Evolutionary conservation across 2,888 invertebrate genomes (phyloP), one percentile per base, ranked within the genome.

Genomic region (Asteroscopus sphinx): DNA sequence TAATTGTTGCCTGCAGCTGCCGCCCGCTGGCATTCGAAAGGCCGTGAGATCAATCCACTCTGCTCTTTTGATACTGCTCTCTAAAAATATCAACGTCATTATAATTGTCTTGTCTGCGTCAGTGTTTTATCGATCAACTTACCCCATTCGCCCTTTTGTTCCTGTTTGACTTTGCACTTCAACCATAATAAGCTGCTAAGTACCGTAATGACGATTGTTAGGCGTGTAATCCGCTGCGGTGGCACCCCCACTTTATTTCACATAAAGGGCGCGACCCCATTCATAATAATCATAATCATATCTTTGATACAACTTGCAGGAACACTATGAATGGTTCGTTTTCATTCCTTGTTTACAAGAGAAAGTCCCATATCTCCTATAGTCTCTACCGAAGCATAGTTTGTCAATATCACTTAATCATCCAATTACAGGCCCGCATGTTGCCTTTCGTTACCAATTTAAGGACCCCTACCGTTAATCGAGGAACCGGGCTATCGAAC

Each of bases 1-100:
- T 91, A 92, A 92, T 92, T 92, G 90, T 90, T 82, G 81, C 89
- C 85, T 82, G 89, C 91, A 90, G 91, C 92, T 91, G 89, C 86
- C 74, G 72, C 76, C 86, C 82, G 79, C 82, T 76, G 83, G 85
- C 83, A 73, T 76, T 81, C 85, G 76, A 87, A 87, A 85, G 83
- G 81, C 85, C 88, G 86, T 88, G 86, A 79, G 88, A 90, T 84
- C 82, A 82, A 85, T 86, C 81, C 55, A 64, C 53, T 72, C 77
- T 63, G 76, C 79, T 81, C 73, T 76, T 77, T 73, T 66, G 64
- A 68, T 70, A 68, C 56, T 60, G 55, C 56, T 73, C 68, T 68
- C 57, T 65, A 48, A 55, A 55, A 66, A 55, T 56, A 66, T 55
- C 59, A 40, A 45, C 41, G 52, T 56, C 54, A 53, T 48, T 52